These are phyloP conservation scores for Macrobrachium rosenbergii DNA, from an alignment of 1,140 invertebrate genomes.

Conservation along the genomic window DNA sequence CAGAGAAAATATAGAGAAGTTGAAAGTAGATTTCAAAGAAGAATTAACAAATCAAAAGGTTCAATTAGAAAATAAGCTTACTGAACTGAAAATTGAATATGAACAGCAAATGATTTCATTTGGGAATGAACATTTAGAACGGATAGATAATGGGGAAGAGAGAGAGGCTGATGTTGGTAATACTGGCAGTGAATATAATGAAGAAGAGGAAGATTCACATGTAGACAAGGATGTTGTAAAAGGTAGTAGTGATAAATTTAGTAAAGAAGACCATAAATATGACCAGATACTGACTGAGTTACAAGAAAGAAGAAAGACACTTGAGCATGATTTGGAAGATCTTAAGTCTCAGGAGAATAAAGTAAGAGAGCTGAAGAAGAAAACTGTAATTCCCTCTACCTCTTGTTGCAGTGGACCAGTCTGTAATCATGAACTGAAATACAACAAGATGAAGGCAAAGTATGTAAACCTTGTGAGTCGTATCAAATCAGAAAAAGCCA, in stretches of 20 bases:
- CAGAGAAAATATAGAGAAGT: conserved; percentile 20
- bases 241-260: not conserved
- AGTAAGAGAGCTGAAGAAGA: conserved; percentile 38
- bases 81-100: conserved; percentile 54
- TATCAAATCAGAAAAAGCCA: conserved; percentile 49
- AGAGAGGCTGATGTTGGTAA: not conserved
- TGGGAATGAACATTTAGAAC: conserved; percentile 20
- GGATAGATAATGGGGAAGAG: not conserved
- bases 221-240: not conserved
- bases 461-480: conserved; percentile 41
- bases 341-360: conserved; percentile 39
- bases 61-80: conserved; percentile 50
- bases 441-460: conserved; percentile 44
- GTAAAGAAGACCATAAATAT: conserved; percentile 35
- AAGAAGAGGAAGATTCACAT: not conserved
- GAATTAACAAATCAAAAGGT: conserved; percentile 45
- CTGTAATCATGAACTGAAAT: conserved; percentile 44
- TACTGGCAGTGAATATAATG: not conserved
- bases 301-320: conserved; percentile 38
- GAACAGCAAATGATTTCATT: conserved; percentile 45
- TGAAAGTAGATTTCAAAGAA: conserved; percentile 48
- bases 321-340: conserved; percentile 50
- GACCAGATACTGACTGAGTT: conserved; percentile 35
- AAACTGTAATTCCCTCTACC: not conserved
- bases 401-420: conserved; percentile 20